Evolutionary conservation across 1,140 invertebrate genomes (phyloP).

Genomic region (Procambarus virginalis): DNA sequence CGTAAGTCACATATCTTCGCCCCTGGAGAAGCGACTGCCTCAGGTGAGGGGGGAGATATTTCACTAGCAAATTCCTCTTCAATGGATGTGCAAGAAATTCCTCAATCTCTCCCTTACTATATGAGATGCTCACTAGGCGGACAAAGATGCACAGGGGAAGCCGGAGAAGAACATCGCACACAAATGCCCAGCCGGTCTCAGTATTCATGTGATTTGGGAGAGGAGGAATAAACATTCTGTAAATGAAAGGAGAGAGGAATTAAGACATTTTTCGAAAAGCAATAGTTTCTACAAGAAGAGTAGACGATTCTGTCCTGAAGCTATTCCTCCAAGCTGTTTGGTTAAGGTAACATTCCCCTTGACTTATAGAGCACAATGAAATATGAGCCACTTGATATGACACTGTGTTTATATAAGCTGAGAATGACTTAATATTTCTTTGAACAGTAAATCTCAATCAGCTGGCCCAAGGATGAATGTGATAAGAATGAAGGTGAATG

Average conservation of each 20-base stretch:
- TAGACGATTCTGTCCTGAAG: too few species aligned
- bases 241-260: neutral
- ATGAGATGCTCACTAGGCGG: conserved; percentile 80
- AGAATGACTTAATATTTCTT: too few species aligned
- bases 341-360: too few species aligned
- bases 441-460: too few species aligned
- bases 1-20: conserved; percentile 80
- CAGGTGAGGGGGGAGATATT: conserved; percentile 76
- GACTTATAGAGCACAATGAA: too few species aligned
- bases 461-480: too few species aligned
- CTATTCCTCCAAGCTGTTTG: too few species aligned
- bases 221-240: conserved; percentile 83
- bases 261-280: too few species aligned
- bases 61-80: conserved; percentile 80
- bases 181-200: conserved; percentile 82
- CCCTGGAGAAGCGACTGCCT: conserved; percentile 77
- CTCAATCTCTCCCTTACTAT: conserved; percentile 78
- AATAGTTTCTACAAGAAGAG: too few species aligned
- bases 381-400: too few species aligned
- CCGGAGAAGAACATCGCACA: conserved; percentile 83
- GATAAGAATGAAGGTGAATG: too few species aligned
- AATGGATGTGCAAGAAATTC: conserved; percentile 82
- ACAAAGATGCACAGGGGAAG: conserved; percentile 84
- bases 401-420: too few species aligned
- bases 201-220: conserved; percentile 78